phyloP scores from a whole-genome alignment of 2,113 vertebrate genomes.

The Orycteropus afer region DNA sequence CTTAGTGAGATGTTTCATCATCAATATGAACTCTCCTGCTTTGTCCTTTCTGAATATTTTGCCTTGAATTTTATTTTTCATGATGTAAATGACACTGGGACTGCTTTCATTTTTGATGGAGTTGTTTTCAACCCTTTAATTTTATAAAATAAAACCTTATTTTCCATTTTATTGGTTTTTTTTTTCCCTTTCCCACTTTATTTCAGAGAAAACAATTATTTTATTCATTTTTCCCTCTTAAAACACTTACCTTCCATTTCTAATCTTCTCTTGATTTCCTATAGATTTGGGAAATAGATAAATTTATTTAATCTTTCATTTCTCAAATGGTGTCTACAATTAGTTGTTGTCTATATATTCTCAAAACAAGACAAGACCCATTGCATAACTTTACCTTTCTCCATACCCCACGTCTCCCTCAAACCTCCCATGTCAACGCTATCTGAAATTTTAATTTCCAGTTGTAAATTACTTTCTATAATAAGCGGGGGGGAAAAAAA shows the following conservation, averaged over 20 bases:
- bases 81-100: not conserved
- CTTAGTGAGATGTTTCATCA: not conserved
- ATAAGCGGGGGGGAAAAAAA: too few relatives aligned
- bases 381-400: rapidly evolving
- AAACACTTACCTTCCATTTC: not conserved
- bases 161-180: not conserved
- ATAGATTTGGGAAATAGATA: not conserved
- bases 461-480: too few relatives aligned
- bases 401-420: not conserved
- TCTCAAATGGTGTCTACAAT: not conserved
- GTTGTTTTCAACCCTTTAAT: too few relatives aligned
- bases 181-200: not conserved
- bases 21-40: not conserved
- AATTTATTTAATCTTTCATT: not conserved
- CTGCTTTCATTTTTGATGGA: too few relatives aligned
- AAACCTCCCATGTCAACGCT: too few relatives aligned
- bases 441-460: not conserved
- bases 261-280: not conserved
- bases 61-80: not conserved
- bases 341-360: not conserved
- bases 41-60: not conserved
- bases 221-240: not conserved
- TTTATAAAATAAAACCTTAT: not conserved
- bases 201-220: not conserved
- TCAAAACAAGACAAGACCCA: too few relatives aligned